Base-by-base conservation (phyloP, 2,888 invertebrate species). In the Dicyrtoma fusca region DNA sequence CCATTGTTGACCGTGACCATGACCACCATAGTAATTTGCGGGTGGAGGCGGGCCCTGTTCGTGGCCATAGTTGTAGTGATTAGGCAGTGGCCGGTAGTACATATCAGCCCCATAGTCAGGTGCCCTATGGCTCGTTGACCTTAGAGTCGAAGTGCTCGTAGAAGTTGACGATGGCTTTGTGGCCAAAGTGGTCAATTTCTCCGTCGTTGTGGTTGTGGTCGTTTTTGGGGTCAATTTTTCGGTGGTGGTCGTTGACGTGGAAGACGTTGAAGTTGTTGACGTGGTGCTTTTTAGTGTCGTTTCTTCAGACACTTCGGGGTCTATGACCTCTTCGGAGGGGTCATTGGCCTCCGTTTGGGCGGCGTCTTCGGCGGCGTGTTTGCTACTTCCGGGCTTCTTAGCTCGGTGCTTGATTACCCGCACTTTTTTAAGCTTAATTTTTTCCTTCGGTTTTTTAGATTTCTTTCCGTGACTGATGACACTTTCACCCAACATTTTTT, bases 381-480 rank as follows among this genome's bases (percentile, higher is more conserved):
- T n/a, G n/a, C n/a, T n/a, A n/a, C n/a, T n/a, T n/a, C n/a, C 11
- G 4, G 51, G 51, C n/a, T 51, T 51, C 51, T 51, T 51, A 17
- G 11, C n/a, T 4, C 74, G 49, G 13, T 71, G 66, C 59, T 71
- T 73, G 13, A 71, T 69, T 25, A 73, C 61, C 42, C 55, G 61
- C 14, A 75, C 70, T 61, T 71, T 73, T 42, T 73, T 75, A n/a
- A 73, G 49, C 21, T 69, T 75, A 1, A 42, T 5, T 57, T 74
- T 74, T 21, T 23, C 17, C 61, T 47, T 69, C 17, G 34, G 23
- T 34, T 34, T 34, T 8, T 34, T 34, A 34, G 49, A 51, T 69
- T 74, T 61, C 59, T 66, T n/a, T 55, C 4, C 25, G 14, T 10
- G 4, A 19, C 53, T 19, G 10, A 19, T 2, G 21, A 8, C 21